These are phyloP conservation scores for Tragopan temminckii DNA, from an alignment of 2,797 vertebrate genomes.

Conservation along the genomic window DNA sequence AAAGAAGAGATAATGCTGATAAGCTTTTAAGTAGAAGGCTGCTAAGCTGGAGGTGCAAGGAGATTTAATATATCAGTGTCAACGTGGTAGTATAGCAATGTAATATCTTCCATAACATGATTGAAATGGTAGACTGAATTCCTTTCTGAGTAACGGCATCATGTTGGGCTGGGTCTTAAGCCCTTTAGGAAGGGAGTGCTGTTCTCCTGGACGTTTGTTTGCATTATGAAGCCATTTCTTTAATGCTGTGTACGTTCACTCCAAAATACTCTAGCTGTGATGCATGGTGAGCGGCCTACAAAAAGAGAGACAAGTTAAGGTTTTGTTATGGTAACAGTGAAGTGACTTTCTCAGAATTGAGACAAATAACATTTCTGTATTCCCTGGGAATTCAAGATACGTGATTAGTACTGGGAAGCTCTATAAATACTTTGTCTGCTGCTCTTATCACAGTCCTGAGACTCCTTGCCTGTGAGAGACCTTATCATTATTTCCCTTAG, in stretches of 20 bases:
- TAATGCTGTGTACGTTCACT: fast-evolving
- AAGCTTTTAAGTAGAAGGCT: slow-evolving; percentile 14
- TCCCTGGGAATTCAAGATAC: background rate
- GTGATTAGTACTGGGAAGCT: background rate
- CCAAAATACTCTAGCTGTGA: fast-evolving
- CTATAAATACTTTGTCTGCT: background rate
- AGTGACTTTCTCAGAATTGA: background rate
- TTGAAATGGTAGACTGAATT: background rate
- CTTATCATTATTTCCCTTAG: slow-evolving; percentile 69
- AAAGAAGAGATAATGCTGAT: background rate
- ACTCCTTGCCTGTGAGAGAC: background rate
- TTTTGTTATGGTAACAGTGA: background rate
- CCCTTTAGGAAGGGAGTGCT: background rate
- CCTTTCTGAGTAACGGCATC: background rate
- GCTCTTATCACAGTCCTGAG: background rate
- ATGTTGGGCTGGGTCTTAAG: background rate
- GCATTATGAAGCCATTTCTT: background rate
- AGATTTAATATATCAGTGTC: background rate
- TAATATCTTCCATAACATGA: background rate
- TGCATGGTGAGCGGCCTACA: fast-evolving
- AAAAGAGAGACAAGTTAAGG: background rate
- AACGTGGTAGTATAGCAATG: background rate
- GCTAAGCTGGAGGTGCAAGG: slow-evolving; percentile 1
- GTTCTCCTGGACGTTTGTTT: background rate
- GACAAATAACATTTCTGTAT: background rate